phyloP scores from a whole-genome alignment of 2,888 invertebrate species.

The Amitus sp. region DNA sequence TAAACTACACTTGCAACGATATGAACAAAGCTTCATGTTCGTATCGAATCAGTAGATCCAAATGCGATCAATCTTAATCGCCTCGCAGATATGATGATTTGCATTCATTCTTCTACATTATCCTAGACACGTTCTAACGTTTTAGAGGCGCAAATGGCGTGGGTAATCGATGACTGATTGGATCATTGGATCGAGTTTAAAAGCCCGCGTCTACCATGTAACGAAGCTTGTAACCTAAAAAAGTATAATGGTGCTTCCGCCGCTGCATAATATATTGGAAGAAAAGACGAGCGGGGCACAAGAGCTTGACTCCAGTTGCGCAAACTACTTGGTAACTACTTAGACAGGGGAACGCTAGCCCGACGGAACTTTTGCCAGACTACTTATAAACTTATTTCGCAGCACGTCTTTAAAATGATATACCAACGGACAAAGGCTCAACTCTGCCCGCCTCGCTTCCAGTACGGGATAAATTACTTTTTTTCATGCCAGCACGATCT shows the following conservation, averaged over 20 bases:
- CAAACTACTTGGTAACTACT: conserved; percentile 62
- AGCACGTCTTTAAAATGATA: conserved; percentile 61
- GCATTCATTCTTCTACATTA: conserved; percentile 20
- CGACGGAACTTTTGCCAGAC: conserved; percentile 58
- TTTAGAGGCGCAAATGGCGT: conserved; percentile 32
- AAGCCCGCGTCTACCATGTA: conserved; percentile 27
- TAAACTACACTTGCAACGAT: conserved; percentile 23
- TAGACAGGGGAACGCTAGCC: conserved; percentile 53
- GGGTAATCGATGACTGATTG: conserved; percentile 38
- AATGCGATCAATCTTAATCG: conserved; percentile 31
- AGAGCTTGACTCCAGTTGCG: conserved; percentile 52
- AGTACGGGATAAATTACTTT: conserved; percentile 33
- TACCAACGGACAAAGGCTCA: conserved; percentile 46
- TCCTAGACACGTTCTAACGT: conserved; percentile 29
- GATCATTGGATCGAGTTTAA: conserved; percentile 28
- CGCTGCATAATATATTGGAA: conserved; percentile 54
- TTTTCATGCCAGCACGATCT: conserved; percentile 43
- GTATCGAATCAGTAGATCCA: conserved; percentile 24
- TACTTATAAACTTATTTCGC: conserved; percentile 62
- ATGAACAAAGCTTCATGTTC: conserved; percentile 28
- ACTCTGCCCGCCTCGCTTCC: conserved; percentile 27
- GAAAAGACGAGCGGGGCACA: conserved; percentile 38
- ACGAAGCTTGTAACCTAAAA: conserved; percentile 27
- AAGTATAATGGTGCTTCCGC: conserved; percentile 40
- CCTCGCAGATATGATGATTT: conserved; percentile 20